A percentile compares a stretch with the other conserved stretches of the same genome.
Evolutionary conservation across 2,888 invertebrate species (phyloP).

Genomic region (Hirudinaria manillensis): DNA sequence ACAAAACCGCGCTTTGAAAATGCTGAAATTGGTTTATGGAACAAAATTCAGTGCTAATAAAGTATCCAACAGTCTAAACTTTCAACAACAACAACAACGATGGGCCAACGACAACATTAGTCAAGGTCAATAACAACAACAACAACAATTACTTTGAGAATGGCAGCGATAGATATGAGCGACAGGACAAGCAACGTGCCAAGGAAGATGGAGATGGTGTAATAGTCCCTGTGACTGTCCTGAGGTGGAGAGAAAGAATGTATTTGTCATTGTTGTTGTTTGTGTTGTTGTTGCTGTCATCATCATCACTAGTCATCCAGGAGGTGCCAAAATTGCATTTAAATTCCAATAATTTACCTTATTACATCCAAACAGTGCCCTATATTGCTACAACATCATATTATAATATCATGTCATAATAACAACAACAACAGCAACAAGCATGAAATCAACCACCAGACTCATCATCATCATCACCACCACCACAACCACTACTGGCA

Average conservation of each 20-base stretch:
- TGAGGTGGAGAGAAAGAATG: not conserved
- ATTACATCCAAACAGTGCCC: not conserved
- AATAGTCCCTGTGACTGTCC: constrained; percentile 31
- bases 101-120: no score
- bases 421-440: not conserved
- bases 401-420: no score
- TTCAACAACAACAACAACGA: not conserved
- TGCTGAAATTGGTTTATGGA: no score
- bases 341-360: no score
- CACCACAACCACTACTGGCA: not conserved
- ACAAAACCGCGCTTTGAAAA: no score
- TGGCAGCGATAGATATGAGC: constrained; percentile 44
- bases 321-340: no score
- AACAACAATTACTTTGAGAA: constrained; percentile 43
- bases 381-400: no score
- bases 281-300: not conserved
- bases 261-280: no score
- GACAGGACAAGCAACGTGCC: constrained; percentile 46
- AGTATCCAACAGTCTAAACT: not conserved
- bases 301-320: not conserved
- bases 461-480: not conserved
- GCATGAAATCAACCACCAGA: not conserved
- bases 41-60: no score
- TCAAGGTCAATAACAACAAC: not conserved
- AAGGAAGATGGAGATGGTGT: constrained; percentile 46